Percentiles rank a stretch among this genome's conserved stretches.
phyloP scores from a whole-genome alignment of 2,888 invertebrate genomes.

The Chrysotoxum bicinctum region DNA sequence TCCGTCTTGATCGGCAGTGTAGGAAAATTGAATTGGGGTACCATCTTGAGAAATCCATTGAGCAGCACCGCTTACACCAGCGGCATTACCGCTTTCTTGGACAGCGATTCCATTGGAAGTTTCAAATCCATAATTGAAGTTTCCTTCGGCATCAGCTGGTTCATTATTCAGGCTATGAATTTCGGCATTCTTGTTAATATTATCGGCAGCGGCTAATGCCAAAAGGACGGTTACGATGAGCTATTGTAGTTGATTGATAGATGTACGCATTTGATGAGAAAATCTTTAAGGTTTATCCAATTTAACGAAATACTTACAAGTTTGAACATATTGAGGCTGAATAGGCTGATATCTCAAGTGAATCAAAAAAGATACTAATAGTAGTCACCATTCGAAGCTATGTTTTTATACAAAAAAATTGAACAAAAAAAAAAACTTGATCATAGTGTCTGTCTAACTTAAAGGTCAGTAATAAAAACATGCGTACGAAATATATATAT shows the following conservation, averaged over 20 bases:
- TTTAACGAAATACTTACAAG: constrained; percentile 1
- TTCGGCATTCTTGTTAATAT: constrained; percentile 79
- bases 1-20: constrained; percentile 84
- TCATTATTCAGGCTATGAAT: constrained; percentile 80
- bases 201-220: constrained; percentile 77
- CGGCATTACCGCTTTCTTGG: constrained; percentile 83
- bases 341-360: neutral
- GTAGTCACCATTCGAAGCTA: neutral
- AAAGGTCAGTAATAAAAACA: constrained; percentile 14
- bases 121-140: constrained; percentile 82
- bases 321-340: constrained; percentile 19
- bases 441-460: neutral
- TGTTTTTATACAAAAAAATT: constrained; percentile 4
- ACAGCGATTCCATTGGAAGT: constrained; percentile 85
- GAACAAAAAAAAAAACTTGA: neutral
- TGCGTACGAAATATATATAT: neutral
- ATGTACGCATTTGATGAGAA: neutral
- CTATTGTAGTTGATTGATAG: neutral
- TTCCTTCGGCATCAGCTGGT: constrained; percentile 80
- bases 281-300: neutral
- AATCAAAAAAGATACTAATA: neutral
- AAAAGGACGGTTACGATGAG: constrained; percentile 74
- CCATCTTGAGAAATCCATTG: constrained; percentile 84
- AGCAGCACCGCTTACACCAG: constrained; percentile 83
- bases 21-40: constrained; percentile 79